Conservation (phyloP, 2,888 invertebrate species). For the Tetranychus piercei region DNA sequence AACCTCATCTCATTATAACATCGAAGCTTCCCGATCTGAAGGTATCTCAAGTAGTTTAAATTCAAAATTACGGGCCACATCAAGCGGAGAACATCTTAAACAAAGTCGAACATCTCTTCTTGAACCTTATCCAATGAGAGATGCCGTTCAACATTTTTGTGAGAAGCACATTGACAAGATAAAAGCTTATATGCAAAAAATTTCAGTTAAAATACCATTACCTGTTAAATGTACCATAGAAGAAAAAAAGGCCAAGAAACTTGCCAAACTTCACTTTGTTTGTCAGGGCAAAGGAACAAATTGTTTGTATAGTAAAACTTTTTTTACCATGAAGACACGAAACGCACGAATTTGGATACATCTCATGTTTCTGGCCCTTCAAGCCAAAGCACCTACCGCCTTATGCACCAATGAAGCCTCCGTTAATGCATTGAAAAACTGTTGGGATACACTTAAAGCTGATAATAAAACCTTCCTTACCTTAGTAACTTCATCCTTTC, state of each 20-base stretch:
- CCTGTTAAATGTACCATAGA: constrained; percentile 85
- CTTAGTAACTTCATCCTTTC: constrained; percentile 81
- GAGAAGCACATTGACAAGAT: constrained; percentile 84
- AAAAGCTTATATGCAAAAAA: constrained; percentile 69
- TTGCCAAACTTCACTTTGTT: constrained; percentile 67
- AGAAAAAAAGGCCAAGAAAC: constrained; percentile 63
- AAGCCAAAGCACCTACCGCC: constrained; percentile 57
- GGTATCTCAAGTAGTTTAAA: constrained; percentile 13
- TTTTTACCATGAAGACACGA: constrained; percentile 41
- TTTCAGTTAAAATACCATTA: constrained; percentile 62
- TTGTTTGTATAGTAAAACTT: constrained; percentile 51
- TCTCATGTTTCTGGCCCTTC: constrained; percentile 81
- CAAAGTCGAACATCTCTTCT: constrained; percentile 44
- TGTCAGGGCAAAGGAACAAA: constrained; percentile 59
- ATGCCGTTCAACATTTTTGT: constrained; percentile 83
- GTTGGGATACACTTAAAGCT: constrained; percentile 82
- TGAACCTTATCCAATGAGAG: constrained; percentile 70
- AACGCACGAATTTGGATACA: constrained; percentile 81
- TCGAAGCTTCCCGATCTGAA: constrained; percentile 14
- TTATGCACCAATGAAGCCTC: constrained; percentile 60
- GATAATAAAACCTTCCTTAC: constrained; percentile 74
- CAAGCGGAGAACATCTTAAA: constrained; percentile 8
- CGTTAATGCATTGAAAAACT: constrained; percentile 64
- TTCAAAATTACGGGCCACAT: not conserved
- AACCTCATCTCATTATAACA: constrained; percentile 18